Evolutionary conservation across 2,113 vertebrate genomes (phyloP).

Genomic region (Panthera leo): DNA sequence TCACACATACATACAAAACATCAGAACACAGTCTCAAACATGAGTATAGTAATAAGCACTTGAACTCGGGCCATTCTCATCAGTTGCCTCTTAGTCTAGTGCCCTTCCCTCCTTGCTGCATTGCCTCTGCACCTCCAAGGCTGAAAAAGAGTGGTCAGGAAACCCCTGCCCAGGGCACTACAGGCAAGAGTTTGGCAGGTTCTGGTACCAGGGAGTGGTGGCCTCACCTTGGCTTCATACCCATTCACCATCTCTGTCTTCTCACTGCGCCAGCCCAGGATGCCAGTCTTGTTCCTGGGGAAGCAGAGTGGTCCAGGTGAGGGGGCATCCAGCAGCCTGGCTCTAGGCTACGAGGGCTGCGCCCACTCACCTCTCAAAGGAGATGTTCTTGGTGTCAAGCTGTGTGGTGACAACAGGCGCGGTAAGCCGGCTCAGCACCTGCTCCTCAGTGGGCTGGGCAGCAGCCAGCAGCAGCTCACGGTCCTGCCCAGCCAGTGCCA

Average conservation of each 20-base stretch:
- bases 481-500: slow-evolving; percentile 90
- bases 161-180: not conserved
- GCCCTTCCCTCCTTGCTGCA: not conserved
- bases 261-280: slow-evolving; percentile 98
- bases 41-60: not conserved
- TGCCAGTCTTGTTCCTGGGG: slow-evolving; percentile 96
- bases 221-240: slow-evolving; percentile 96
- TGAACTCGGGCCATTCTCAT: not conserved
- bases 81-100: not conserved
- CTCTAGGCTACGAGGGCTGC: not conserved
- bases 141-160: not conserved
- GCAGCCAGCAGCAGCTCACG: slow-evolving; percentile 90
- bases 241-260: slow-evolving; percentile 97
- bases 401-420: slow-evolving; percentile 96
- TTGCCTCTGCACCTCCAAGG: not conserved
- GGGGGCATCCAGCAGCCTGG: not conserved
- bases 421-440: slow-evolving; percentile 94
- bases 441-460: slow-evolving; percentile 95
- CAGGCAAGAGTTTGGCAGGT: not conserved
- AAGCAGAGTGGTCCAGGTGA: not conserved
- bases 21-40: not conserved
- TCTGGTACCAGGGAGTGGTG: not conserved
- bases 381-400: slow-evolving; percentile 97
- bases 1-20: not conserved
- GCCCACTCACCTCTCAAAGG: slow-evolving; percentile 94